Conservation (phyloP, 1,140 invertebrate species). For the Halictus rubicundus region DNA sequence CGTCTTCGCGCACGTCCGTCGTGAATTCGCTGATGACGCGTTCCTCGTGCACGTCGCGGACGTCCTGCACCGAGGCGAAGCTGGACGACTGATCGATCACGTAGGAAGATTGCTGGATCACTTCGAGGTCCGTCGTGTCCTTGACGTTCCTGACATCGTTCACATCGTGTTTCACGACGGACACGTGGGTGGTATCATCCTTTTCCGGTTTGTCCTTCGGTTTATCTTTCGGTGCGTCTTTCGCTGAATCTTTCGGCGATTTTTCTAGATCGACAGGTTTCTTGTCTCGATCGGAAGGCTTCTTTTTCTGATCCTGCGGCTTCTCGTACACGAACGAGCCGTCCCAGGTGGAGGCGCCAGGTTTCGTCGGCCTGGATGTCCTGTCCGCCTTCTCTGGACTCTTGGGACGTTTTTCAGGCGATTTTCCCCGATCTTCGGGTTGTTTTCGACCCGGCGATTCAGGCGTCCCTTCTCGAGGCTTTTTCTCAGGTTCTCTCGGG, state of each 20-base stretch:
- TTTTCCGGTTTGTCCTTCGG: neutral
- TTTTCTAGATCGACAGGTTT: neutral
- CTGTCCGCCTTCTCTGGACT: slow-evolving; percentile 31
- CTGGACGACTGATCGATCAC: slow-evolving; percentile 71
- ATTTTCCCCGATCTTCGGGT: too few species aligned
- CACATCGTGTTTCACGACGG: slow-evolving; percentile 37
- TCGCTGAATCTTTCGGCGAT: neutral
- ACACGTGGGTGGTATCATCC: neutral
- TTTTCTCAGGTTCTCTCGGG: neutral
- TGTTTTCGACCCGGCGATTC: neutral
- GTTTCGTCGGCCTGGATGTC: slow-evolving; percentile 60
- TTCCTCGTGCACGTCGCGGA: slow-evolving; percentile 64
- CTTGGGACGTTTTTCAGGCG: neutral
- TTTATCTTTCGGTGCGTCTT: slow-evolving; percentile 2
- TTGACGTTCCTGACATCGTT: slow-evolving; percentile 59
- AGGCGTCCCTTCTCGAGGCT: neutral
- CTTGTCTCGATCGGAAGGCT: slow-evolving; percentile 37
- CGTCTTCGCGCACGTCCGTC: slow-evolving; percentile 64
- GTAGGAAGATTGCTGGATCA: slow-evolving; percentile 66
- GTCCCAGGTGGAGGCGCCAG: slow-evolving; percentile 80
- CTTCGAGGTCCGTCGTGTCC: slow-evolving; percentile 55
- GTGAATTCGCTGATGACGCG: slow-evolving; percentile 65
- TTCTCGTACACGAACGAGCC: slow-evolving; percentile 79
- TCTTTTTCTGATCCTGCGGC: slow-evolving; percentile 58
- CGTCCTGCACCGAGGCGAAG: slow-evolving; percentile 70